Base-by-base conservation (phyloP, 2,113 vertebrate genomes). In the Garra rufa region DNA sequence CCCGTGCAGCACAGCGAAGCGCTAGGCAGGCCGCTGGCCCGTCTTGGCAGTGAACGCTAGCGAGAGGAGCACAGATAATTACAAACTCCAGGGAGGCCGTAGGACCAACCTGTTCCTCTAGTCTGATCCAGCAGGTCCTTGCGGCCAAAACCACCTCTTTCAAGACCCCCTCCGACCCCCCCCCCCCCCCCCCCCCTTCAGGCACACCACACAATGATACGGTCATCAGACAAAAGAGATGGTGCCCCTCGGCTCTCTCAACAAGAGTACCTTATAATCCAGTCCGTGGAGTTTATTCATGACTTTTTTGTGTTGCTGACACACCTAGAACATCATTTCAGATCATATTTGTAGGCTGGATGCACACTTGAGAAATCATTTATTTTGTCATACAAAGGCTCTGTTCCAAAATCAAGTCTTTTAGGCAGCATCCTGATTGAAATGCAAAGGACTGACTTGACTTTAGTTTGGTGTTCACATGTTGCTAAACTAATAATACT, bases 51-150 rank as follows among this genome's bases (percentile, higher is more conserved):
- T 67, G 69, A 41, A 76, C 17, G 14, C 34, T 81, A 52, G 50
- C 67, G 76, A 59, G 79, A 88, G 86, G 85, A 86, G 82, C 82
- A 88, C 86, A 87, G 88, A 91, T 91, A 89, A 90, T 91, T 91
- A 89, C 89, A 89, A 91, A 91, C 90, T 78, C 73, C 87, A 79
- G 90, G 88, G 88, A 87, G 82, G 85, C 86, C 79, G 78, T 77
- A 79, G 81, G 46, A 87, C 79, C 87, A 89, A 85, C 89, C 87
- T 88, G 87, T 90, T 89, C 87, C 85, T 84, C 87, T 78, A 59
- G 79, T 81, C 50, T 82, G 86, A 80, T 89, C 88, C 88, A 85
- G 83, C 87, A 83, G 84, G 75, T 79, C 85, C 83, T 82, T 52
- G 30, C 41, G 55, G 81, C 82, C 81, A 82, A 85, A 67, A 30